These are phyloP conservation scores for Vicugna pacos DNA, from an alignment of 2,113 vertebrate genomes.

Conservation along the genomic window DNA sequence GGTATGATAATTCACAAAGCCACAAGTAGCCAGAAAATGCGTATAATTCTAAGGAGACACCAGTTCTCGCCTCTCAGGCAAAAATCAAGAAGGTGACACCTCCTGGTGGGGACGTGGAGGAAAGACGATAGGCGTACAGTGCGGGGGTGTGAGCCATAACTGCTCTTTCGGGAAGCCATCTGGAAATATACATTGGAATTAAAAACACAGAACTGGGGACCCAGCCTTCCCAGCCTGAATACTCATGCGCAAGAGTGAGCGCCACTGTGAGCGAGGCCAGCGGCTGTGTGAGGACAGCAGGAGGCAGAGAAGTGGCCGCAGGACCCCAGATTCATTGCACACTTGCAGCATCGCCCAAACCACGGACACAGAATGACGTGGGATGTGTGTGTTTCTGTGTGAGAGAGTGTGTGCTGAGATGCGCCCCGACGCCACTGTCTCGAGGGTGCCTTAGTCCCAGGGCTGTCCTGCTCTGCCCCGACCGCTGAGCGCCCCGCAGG, in stretches of 20 bases:
- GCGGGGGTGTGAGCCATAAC: accelerated
- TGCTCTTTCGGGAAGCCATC: background rate
- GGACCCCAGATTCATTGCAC: accelerated
- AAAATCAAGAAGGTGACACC: accelerated
- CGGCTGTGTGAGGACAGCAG: accelerated
- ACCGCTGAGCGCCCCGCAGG: accelerated
- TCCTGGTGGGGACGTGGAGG: accelerated
- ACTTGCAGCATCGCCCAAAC: background rate
- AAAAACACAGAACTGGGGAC: background rate
- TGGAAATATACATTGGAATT: accelerated
- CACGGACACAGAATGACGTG: accelerated
- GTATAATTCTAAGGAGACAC: background rate
- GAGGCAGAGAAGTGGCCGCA: accelerated
- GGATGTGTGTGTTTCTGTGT: background rate
- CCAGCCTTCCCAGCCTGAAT: accelerated
- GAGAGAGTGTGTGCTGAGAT: too few species aligned
- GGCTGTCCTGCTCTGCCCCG: background rate
- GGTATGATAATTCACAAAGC: background rate
- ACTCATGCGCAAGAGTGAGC: accelerated
- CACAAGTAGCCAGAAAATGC: background rate
- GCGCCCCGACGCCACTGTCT: accelerated
- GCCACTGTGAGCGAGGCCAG: accelerated
- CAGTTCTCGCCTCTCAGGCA: background rate
- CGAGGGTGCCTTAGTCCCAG: accelerated
- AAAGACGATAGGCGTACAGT: accelerated